phyloP scores from a whole-genome alignment of 1,140 invertebrate genomes.

The Papilio helenus region DNA sequence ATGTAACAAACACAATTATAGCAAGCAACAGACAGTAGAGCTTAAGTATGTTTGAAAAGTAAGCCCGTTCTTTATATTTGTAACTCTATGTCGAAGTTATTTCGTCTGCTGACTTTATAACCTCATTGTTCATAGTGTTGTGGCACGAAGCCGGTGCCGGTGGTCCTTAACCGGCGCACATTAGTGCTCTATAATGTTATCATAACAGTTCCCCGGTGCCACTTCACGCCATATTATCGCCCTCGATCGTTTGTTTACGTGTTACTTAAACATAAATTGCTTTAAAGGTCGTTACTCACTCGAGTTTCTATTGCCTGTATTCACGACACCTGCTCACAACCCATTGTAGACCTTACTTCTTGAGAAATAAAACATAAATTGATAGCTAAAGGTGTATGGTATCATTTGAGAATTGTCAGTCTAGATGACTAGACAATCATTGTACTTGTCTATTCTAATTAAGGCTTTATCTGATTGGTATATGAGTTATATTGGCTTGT shows the following conservation, averaged over 20 bases:
- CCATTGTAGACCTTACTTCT: background rate
- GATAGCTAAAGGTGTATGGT: background rate
- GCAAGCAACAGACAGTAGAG: too few relatives aligned
- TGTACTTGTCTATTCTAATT: background rate
- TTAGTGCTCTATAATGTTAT: constrained; percentile 41
- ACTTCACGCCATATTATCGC: constrained; percentile 41
- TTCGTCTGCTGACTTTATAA: background rate
- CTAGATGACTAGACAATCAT: constrained; percentile 23
- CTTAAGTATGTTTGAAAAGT: background rate
- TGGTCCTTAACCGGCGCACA: background rate
- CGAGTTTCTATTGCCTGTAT: constrained; percentile 11
- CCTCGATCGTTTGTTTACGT: constrained; percentile 42
- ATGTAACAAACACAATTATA: background rate
- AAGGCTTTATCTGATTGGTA: background rate
- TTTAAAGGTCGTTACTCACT: constrained; percentile 27
- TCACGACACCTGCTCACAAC: background rate
- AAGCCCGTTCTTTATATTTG: background rate
- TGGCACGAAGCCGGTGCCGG: constrained; percentile 20
- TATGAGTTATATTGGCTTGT: constrained; percentile 21
- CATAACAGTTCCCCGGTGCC: constrained; percentile 38
- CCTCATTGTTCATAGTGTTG: constrained; percentile 29
- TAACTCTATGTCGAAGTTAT: background rate
- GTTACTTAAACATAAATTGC: constrained; percentile 24
- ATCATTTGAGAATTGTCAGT: constrained; percentile 1
- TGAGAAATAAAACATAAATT: background rate